phyloP scores from a whole-genome alignment of 2,797 vertebrate species.

The Argyrosomus regius region DNA sequence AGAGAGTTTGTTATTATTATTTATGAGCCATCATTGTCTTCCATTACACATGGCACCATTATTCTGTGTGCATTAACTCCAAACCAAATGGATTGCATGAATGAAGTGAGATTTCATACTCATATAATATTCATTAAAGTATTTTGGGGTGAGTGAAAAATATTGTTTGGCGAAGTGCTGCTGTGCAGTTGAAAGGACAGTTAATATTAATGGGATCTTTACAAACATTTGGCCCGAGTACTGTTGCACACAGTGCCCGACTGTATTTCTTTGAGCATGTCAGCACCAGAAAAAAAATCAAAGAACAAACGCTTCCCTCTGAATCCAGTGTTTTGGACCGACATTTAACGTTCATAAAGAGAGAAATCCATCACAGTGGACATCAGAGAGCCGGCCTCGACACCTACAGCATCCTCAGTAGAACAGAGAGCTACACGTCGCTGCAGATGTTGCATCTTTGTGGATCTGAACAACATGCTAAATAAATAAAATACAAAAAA shows the following conservation, averaged over 20 bases:
- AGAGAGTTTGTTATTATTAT: too few species aligned
- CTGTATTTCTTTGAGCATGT: background rate
- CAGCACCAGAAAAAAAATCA: background rate
- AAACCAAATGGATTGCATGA: too few species aligned
- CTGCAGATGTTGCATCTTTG: background rate
- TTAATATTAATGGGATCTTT: background rate
- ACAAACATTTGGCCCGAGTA: background rate
- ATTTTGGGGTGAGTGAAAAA: too few species aligned
- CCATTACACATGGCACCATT: too few species aligned
- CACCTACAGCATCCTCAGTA: background rate
- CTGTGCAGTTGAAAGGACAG: background rate
- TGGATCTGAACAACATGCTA: background rate
- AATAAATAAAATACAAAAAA: background rate
- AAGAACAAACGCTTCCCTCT: background rate
- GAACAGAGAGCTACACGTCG: background rate
- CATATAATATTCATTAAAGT: too few species aligned
- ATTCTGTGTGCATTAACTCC: too few species aligned
- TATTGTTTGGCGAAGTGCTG: background rate
- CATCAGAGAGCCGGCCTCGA: too few species aligned
- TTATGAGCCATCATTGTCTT: too few species aligned
- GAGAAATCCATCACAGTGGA: background rate
- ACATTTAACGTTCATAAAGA: background rate
- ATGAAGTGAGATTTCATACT: too few species aligned
- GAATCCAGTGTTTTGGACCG: background rate
- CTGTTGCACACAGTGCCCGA: background rate